phyloP scores from a whole-genome alignment of 1,140 invertebrate species.

The Nomia melanderi region DNA sequence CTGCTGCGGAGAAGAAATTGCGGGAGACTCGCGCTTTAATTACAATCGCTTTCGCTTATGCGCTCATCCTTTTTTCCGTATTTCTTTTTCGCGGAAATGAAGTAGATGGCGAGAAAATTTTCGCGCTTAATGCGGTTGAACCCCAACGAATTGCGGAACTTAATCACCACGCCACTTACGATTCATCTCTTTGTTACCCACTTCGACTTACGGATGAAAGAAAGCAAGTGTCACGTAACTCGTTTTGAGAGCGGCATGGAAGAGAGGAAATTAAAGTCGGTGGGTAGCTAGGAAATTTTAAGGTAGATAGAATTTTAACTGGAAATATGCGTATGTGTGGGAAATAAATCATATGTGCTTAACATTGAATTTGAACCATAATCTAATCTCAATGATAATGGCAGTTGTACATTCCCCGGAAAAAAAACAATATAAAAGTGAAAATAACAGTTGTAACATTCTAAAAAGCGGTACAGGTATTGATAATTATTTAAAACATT shows the following conservation, averaged over 20 bases:
- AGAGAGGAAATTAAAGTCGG: not conserved
- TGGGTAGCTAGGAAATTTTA: not conserved
- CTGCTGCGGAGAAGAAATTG: not conserved
- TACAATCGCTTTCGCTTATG: slow-evolving; percentile 1
- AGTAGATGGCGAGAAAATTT: slow-evolving; percentile 17
- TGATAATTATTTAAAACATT: no score
- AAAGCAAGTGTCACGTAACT: not conserved
- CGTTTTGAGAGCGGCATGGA: not conserved
- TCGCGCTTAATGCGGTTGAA: slow-evolving; percentile 21
- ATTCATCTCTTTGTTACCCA: not conserved
- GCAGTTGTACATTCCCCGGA: no score
- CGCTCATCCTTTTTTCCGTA: not conserved
- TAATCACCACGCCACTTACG: slow-evolving; percentile 1
- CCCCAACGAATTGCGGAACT: slow-evolving; percentile 7
- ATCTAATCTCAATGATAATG: no score
- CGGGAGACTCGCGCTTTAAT: slow-evolving; percentile 1
- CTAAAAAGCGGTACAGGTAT: no score
- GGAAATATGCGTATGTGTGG: not conserved
- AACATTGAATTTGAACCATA: no score
- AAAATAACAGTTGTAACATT: no score
- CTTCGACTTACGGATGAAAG: not conserved
- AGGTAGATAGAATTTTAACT: not conserved
- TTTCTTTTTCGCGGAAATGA: slow-evolving; percentile 1
- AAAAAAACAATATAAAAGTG: no score
- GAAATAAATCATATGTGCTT: no score